A percentile compares a stretch with the other conserved stretches of the same genome.
Conservation (phyloP, 2,113 vertebrate genomes). For the Phylloscopus whistleri region DNA sequence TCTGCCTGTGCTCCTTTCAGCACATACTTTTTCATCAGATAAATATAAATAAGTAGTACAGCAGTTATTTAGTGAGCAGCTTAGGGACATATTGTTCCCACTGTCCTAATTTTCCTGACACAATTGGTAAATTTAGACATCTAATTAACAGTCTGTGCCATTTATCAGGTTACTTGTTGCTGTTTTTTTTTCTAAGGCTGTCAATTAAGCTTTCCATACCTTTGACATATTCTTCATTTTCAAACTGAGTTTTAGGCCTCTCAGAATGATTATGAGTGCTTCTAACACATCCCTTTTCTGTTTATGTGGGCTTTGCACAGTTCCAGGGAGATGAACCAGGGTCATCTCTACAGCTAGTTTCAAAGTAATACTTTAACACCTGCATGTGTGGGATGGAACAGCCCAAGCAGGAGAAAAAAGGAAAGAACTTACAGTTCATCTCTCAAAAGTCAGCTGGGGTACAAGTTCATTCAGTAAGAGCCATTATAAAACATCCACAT, state of each 20-base stretch:
- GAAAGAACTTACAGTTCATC: background rate
- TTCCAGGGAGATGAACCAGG: background rate
- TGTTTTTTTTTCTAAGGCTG: background rate
- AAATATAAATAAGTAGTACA: slow-evolving; percentile 52
- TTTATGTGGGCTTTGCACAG: background rate
- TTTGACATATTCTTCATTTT: background rate
- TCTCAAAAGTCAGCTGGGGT: background rate
- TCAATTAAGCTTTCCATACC: slow-evolving; percentile 22
- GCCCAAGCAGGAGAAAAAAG: background rate
- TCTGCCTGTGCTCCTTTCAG: background rate
- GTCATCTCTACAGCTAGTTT: background rate
- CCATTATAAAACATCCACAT: background rate
- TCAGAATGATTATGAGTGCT: background rate
- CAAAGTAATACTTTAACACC: background rate
- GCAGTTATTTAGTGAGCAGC: slow-evolving; percentile 44
- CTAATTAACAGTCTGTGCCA: slow-evolving; percentile 51
- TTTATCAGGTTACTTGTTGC: slow-evolving; percentile 8
- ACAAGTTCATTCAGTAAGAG: background rate
- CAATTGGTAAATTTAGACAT: slow-evolving; percentile 54
- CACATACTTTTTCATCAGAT: background rate
- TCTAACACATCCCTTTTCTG: background rate
- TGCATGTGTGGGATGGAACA: background rate
- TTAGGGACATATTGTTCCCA: slow-evolving; percentile 50
- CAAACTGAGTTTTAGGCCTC: background rate
- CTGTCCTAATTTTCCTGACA: slow-evolving; percentile 55